Base-by-base conservation (phyloP, 2,888 invertebrate genomes). In the Hemicrepidius hirtus region DNA sequence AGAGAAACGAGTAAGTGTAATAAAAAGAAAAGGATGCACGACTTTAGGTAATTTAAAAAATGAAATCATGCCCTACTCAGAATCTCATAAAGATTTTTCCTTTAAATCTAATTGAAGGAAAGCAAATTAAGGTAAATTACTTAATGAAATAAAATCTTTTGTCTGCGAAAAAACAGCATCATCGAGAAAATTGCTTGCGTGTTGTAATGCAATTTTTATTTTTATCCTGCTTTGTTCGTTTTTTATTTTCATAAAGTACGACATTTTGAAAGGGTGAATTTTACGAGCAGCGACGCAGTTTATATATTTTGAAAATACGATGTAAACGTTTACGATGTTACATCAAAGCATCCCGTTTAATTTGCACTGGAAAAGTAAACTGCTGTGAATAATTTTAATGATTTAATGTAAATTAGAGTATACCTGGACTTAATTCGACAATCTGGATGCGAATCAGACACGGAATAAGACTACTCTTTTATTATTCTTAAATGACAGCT, bases 391-490 rank as follows among this genome's bases (percentile, higher is more conserved):
- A 68, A 53, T 68, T 68, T 60, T 69, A 67, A 67, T 57, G 46
- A 49, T 68, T 68, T 68, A 35, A 35, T 16, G 20, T 70, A 69
- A 55, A 41, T 41, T 70, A 64, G 65, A 28, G 35, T 66, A 66
- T 66, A 60, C 24, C 73, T 68, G 71, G 71, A 77, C 70, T 75
- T 77, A 68, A 77, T 77, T 75, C 74, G 77, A 77, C 77, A 77
- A 77, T 77, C 77, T 71, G 74, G 68, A 75, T 68, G 68, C 69
- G 60, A 75, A 76, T 76, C 75, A 72, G 68, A 74, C 53, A 49
- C 49, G 64, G 28, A 66, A 73, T 32, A 55, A 74, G 75, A 75
- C 73, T 73, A 66, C 53, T 18, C n/a, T 70, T 65, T 70, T 70
- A 59, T 64, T 65, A 70, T 65, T 44, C 46, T 64, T 57, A 57